A percentile compares a stretch with the other conserved stretches of the same genome.
Conservation (phyloP, 2,888 invertebrate species). For the Listrodromus nycthemerus region DNA sequence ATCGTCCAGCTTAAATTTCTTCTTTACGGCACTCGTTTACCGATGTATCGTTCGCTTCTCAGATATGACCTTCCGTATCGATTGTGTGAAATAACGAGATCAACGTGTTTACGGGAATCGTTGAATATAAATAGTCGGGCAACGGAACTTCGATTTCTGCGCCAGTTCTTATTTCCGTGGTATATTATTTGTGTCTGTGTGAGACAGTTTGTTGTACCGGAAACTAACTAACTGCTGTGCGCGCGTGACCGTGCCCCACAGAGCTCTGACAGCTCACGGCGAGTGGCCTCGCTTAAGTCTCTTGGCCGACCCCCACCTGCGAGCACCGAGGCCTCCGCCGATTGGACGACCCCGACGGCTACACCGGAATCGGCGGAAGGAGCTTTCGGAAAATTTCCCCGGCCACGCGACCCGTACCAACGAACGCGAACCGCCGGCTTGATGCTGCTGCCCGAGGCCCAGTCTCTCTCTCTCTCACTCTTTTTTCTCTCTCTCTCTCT, state of each 20-base stretch:
- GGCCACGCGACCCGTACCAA: constrained; percentile 69
- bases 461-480: neutral
- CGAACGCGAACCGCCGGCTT: constrained; percentile 42
- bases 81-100: neutral
- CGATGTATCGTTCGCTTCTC: constrained; percentile 8
- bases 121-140: neutral
- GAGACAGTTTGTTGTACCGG: constrained; percentile 62
- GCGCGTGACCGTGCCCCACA: constrained; percentile 84
- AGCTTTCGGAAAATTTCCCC: constrained; percentile 83
- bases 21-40: constrained; percentile 34
- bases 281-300: constrained; percentile 85
- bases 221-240: constrained; percentile 76
- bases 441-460: constrained; percentile 54
- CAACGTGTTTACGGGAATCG: neutral
- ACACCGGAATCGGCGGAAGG: constrained; percentile 79
- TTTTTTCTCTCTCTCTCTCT: neutral
- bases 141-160: constrained; percentile 17
- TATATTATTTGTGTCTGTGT: neutral
- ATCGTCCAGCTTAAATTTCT: constrained; percentile 5
- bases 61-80: neutral
- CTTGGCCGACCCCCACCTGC: constrained; percentile 82
- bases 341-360: constrained; percentile 77
- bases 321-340: constrained; percentile 73
- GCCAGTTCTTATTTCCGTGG: neutral
- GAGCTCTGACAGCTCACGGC: constrained; percentile 85